Evolutionary conservation across 2,888 invertebrate species (phyloP).

Genomic region (Selenia dentaria): DNA sequence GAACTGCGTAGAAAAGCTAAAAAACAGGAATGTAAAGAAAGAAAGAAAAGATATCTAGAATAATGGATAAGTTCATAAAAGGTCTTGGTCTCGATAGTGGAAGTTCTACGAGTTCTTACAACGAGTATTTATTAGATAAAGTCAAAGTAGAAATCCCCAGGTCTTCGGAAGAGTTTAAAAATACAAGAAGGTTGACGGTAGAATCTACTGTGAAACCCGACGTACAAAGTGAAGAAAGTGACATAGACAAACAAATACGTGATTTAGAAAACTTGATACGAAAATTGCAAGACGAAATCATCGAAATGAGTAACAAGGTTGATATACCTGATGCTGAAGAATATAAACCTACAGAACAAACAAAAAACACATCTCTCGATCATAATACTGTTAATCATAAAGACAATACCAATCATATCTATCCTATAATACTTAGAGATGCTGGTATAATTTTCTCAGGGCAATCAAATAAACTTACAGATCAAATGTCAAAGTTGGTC

Average conservation of each 20-base stretch:
- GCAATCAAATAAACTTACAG: constrained; percentile 4
- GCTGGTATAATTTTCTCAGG: constrained; percentile 6
- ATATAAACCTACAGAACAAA: neutral
- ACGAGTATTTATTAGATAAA: constrained; percentile 42
- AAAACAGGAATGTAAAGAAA: constrained; percentile 48
- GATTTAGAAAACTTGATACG: constrained; percentile 53
- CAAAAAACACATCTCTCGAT: too few species aligned
- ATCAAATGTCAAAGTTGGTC: constrained; percentile 7
- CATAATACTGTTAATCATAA: too few species aligned
- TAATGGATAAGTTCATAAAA: constrained; percentile 34
- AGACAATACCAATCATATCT: constrained; percentile 6
- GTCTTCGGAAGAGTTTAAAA: constrained; percentile 32
- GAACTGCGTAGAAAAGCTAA: constrained; percentile 39
- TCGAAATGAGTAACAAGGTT: constrained; percentile 41
- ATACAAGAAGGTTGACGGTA: constrained; percentile 38
- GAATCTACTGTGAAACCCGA: constrained; percentile 30
- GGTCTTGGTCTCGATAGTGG: constrained; percentile 4
- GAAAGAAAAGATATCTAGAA: constrained; percentile 53
- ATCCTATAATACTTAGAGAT: constrained; percentile 22
- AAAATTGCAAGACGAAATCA: constrained; percentile 57
- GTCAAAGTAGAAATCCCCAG: constrained; percentile 34
- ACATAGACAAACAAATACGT: constrained; percentile 56
- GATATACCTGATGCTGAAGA: constrained; percentile 20
- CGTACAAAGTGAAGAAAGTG: constrained; percentile 16
- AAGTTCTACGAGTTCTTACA: constrained; percentile 24